Conservation (phyloP, 1,140 invertebrate genomes). For the Ceratitis capitata region DNA sequence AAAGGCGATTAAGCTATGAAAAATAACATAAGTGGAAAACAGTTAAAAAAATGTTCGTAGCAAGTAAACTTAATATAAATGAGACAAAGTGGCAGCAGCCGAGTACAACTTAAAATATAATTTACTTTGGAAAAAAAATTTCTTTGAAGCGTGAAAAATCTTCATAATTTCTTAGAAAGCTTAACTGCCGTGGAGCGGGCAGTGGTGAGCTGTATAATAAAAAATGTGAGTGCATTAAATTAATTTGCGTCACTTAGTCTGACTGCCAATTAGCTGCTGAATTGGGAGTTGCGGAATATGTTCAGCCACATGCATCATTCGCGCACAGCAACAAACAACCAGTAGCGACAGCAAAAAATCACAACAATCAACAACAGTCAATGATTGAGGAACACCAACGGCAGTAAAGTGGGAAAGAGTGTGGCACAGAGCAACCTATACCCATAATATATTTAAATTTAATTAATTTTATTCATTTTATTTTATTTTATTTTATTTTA, state of each 20-base stretch:
- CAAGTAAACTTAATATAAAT: background rate
- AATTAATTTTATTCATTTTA: no score
- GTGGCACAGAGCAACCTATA: background rate
- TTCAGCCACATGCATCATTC: background rate
- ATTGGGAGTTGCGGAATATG: conserved; percentile 21
- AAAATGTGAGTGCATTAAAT: conserved; percentile 32
- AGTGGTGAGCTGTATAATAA: no score
- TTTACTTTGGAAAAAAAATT: background rate
- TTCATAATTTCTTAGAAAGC: conserved; percentile 12
- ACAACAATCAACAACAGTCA: conserved; percentile 13
- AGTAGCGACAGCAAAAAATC: background rate
- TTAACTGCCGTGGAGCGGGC: background rate
- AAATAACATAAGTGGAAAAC: background rate
- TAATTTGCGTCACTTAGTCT: conserved; percentile 35
- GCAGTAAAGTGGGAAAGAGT: background rate
- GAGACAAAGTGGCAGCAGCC: conserved; percentile 9
- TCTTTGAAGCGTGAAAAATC: background rate
- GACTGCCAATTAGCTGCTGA: conserved; percentile 26
- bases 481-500: no score
- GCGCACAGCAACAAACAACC: background rate
- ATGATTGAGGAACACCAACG: background rate
- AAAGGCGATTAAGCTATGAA: no score
- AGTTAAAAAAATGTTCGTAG: background rate
- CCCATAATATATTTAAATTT: no score
- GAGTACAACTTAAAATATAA: background rate